Percentiles rank a stretch among this genome's conserved stretches.
These are phyloP conservation scores for Ciconia nigra DNA, from an alignment of 2,797 vertebrate species.

Conservation along the genomic window DNA sequence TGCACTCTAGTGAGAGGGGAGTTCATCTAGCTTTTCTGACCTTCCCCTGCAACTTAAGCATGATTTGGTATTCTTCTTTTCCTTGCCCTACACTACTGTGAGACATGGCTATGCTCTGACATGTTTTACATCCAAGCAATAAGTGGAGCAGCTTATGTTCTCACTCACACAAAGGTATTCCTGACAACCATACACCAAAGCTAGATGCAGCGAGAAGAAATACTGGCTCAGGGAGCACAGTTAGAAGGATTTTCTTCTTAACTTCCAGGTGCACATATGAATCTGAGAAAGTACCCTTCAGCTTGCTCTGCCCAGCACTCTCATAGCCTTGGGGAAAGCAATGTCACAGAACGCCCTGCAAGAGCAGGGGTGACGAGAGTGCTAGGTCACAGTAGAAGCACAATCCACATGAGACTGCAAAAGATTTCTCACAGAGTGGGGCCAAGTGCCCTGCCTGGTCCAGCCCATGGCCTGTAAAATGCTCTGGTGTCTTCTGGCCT, in stretches of 20 bases:
- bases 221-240: background rate
- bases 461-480: background rate
- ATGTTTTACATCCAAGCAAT: background rate
- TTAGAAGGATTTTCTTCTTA: background rate
- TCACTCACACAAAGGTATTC: background rate
- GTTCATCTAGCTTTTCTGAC: background rate
- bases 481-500: background rate
- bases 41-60: background rate
- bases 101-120: background rate
- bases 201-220: background rate
- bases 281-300: background rate
- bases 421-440: background rate
- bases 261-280: background rate
- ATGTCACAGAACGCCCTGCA: background rate
- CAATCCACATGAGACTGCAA: background rate
- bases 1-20: background rate
- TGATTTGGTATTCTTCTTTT: background rate
- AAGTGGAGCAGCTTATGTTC: background rate
- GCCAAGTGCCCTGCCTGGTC: background rate
- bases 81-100: background rate
- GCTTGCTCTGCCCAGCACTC: background rate
- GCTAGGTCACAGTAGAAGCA: background rate
- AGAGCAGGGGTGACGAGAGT: background rate
- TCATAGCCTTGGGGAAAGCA: background rate
- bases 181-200: background rate